A percentile compares a stretch with the other conserved stretches of the same genome.
phyloP scores from a whole-genome alignment of 2,888 invertebrate species.

The Melanostoma scalare region DNA sequence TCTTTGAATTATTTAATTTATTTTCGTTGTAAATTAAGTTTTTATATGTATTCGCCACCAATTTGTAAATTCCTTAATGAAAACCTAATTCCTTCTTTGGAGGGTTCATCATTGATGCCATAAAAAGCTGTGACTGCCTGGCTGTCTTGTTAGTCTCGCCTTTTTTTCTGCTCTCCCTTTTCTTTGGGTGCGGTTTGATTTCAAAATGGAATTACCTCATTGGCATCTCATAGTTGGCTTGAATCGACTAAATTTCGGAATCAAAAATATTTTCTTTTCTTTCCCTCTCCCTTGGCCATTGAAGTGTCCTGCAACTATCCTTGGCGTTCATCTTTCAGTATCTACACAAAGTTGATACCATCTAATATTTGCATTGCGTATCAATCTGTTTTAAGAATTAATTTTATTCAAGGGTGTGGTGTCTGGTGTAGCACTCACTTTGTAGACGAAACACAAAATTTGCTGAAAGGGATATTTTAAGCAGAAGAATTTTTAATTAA shows the following conservation, averaged over 20 bases:
- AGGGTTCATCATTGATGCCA: not conserved
- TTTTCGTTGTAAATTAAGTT: too few relatives aligned
- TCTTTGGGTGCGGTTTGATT: slow-evolving; percentile 59
- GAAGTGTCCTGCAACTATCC: not conserved
- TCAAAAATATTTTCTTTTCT: slow-evolving; percentile 42
- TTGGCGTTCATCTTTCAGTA: not conserved
- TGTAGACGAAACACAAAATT: slow-evolving; percentile 2
- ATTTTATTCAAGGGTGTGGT: not conserved
- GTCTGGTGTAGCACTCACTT: not conserved
- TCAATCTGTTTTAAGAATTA: slow-evolving; percentile 29
- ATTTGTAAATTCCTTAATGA: not conserved
- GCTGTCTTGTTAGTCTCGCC: slow-evolving; percentile 8
- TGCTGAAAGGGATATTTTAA: slow-evolving; percentile 60
- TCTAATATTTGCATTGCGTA: slow-evolving; percentile 25
- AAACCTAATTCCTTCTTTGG: not conserved
- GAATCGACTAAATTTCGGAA: slow-evolving; percentile 56
- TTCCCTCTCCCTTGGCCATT: not conserved
- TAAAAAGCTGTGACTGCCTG: slow-evolving; percentile 19
- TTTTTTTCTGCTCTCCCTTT: not conserved
- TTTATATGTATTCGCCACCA: not conserved
- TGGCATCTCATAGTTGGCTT: slow-evolving; percentile 47
- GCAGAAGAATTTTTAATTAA: slow-evolving; percentile 68
- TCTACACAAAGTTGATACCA: slow-evolving; percentile 3
- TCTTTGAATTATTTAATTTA: too few relatives aligned
- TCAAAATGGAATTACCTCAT: slow-evolving; percentile 60